Base-by-base conservation (phyloP, 2,113 vertebrate species). In the Lasiurus cinereus region DNA sequence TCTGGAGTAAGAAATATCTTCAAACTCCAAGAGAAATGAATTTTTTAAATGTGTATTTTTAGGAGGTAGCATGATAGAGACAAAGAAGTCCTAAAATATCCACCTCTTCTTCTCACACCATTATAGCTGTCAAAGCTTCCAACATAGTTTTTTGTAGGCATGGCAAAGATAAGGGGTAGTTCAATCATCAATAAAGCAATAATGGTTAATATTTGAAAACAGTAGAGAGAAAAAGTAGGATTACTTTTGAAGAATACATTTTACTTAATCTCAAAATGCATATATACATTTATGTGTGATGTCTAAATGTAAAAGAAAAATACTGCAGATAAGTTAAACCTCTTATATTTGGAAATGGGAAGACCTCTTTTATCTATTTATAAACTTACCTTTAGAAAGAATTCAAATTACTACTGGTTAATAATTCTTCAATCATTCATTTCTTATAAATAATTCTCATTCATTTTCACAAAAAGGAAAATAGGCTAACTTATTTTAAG, bases 41-140 rank as follows among this genome's bases (percentile, higher is more conserved):
- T 14, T 36, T 70, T 93, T 76, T 73, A 90, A 5, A 33, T 85
- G 31, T 92, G 52, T 87, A 85, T 86, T 95, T 74, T 74, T 93
- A 93, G 52, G 33, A 79, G 59, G 56, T 18, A 73, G 50, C 4
- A 72, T 12, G 54, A 80, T 86, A 46, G 52, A 89, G 39, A 56
- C 22, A 83, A 73, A 83, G 31, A 80, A 88, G 31, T 83, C 89
- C 73, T 64, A 64, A 93, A 93, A 84, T 29, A 88, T 10, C 64
- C 54, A 76, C 36, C 6, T 76, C 5, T 64, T 80, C 48, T 11
- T 80, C 31, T 82, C 48, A 74, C 0, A 83, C 4, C 14, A 76
- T 22, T 22, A 33, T 36, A 74, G 19, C 22, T 48, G 43, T 36
- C 43, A 83, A 8, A 1, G 6, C 13, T 14, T 36, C 52, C 56